Base-by-base conservation (phyloP, 2,113 vertebrate species). In the Bubo bubo region DNA sequence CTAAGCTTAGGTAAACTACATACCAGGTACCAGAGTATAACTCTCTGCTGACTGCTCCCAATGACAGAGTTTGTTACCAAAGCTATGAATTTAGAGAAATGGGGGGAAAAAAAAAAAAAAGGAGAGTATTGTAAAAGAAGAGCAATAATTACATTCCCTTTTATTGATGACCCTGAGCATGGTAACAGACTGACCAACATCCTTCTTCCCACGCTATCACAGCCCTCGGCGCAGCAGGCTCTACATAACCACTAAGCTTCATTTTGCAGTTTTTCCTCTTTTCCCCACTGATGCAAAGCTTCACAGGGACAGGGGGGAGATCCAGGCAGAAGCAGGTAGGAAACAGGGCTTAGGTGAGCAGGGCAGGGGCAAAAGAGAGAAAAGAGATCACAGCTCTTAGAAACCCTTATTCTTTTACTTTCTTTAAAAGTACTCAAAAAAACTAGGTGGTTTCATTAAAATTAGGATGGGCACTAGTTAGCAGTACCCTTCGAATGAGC, bases 171-270 rank as follows among this genome's bases (percentile, higher is more conserved):
- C 53, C 30, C 74, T 41, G 35, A 50, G 88, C 67, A 35, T 4
- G 4, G 62, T 6, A 76, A 55, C 0, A 0, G 35, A 66, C 90
- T 86, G 66, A 80, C 85, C 86, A 75, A 91, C 84, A 39, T 59
- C 39, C 28, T 60, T 60, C 79, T 39, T 60, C 82, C 63, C 34
- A 28, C 6, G 2, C 55, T 5, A 41, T 26, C 47, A 23, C 32
- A 70, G 60, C 68, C 45, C 75, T 37, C 3, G 0, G 45, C 1
- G 0, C 82, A 62, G 7, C 2, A 17, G 8, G 47, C 58, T 83
- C 79, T 63, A 67, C 52, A n/a, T 0, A 0, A 17, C 55, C 79
- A 50, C 50, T 43, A 63, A 71, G 68, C 60, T 84, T 79, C 39
- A 35, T 16, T 60, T 84, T 12, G 30, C 55, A 21, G 8, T 22